A percentile compares a stretch with the other conserved stretches of the same genome.
Conservation (phyloP, 2,113 vertebrate genomes). For the Brevimyrus niger region DNA sequence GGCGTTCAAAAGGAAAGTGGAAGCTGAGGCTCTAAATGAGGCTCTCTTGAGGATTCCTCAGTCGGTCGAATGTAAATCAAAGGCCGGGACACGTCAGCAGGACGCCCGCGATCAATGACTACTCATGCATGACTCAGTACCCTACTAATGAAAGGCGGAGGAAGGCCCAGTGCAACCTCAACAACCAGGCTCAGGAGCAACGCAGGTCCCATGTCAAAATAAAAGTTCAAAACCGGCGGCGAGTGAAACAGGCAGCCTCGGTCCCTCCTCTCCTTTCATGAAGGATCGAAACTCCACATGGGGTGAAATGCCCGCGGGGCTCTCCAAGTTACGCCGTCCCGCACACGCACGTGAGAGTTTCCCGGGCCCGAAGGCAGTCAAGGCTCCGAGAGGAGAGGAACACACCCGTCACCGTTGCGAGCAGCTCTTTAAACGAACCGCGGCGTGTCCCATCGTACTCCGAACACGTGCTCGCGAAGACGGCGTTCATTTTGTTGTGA, state of each 20-base stretch:
- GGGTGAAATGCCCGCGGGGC: background rate
- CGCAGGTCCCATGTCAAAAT: background rate
- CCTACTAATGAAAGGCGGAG: background rate
- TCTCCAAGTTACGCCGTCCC: background rate
- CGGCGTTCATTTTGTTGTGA: background rate
- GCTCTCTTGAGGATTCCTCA: constrained; percentile 5
- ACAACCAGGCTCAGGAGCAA: background rate
- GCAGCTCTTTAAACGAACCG: background rate
- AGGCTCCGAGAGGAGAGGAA: background rate
- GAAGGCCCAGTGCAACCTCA: background rate
- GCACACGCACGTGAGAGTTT: background rate
- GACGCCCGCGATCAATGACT: background rate
- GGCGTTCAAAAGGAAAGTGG: background rate
- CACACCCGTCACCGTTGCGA: background rate
- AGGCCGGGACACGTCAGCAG: background rate
- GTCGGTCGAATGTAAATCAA: constrained; percentile 8
- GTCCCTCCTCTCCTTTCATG: background rate
- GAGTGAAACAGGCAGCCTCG: background rate
- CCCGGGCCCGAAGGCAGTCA: background rate
- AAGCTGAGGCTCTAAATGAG: constrained; percentile 19
- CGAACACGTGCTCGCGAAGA: background rate
- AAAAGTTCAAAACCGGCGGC: background rate
- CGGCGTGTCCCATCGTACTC: background rate
- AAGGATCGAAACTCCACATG: background rate
- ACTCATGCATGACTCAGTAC: background rate